Percentiles rank a stretch among this genome's conserved stretches.
phyloP scores from a whole-genome alignment of 2,888 invertebrate genomes.

The Sinhomidia bicolor region DNA sequence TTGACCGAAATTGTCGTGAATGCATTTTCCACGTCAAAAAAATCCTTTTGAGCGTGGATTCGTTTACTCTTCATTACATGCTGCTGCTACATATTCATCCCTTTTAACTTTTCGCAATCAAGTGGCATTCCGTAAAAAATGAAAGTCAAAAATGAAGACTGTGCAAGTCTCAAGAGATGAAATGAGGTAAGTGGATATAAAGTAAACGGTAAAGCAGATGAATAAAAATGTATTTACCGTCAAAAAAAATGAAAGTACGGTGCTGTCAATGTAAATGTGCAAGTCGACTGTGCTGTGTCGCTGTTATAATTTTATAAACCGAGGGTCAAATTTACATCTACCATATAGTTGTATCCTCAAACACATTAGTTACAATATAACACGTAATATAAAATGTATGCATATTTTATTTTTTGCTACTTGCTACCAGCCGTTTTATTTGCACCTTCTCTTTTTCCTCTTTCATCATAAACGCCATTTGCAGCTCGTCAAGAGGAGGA shows the following conservation, averaged over 20 bases:
- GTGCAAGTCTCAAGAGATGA: conserved; percentile 15
- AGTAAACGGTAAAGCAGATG: no score
- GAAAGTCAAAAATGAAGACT: conserved; percentile 18
- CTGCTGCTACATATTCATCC: neutral
- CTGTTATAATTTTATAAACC: no score
- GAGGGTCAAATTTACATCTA: no score
- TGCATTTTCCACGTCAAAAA: conserved; percentile 34
- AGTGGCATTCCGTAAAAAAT: neutral
- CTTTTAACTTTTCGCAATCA: conserved; percentile 26
- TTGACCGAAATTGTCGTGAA: conserved; percentile 4
- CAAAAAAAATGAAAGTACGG: neutral
- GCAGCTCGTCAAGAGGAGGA: neutral
- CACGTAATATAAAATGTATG: no score
- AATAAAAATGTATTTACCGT: conserved; percentile 37
- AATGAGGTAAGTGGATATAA: no score
- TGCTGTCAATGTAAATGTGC: neutral
- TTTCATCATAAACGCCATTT: conserved; percentile 19
- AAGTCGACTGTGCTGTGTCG: neutral
- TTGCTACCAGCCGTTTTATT: neutral
- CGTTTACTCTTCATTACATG: neutral
- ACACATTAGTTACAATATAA: no score
- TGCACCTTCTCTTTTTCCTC: neutral
- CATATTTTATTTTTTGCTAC: no score
- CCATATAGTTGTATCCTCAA: no score
- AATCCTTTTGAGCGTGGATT: conserved; percentile 14